phyloP scores from a whole-genome alignment of 1,140 invertebrate genomes.

The Melitaea cinxia region DNA sequence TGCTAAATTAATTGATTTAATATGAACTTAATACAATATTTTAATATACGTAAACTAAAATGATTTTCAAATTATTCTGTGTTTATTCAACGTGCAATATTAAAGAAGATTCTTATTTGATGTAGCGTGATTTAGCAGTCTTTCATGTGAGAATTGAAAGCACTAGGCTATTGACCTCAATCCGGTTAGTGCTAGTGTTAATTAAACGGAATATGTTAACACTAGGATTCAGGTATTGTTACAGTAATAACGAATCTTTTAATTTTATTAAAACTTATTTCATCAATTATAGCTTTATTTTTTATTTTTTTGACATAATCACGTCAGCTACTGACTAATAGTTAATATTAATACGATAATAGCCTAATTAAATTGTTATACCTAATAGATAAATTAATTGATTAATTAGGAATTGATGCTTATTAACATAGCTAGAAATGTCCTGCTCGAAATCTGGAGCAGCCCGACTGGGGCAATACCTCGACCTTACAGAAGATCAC shows the following conservation, averaged over 20 bases:
- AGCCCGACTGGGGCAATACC: too few relatives aligned
- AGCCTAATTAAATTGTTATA: neutral
- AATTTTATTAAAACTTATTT: slow-evolving; percentile 16
- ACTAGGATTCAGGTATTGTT: slow-evolving; percentile 17
- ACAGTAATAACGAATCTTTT: slow-evolving; percentile 11
- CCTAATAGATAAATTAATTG: too few relatives aligned
- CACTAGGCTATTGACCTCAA: slow-evolving; percentile 26
- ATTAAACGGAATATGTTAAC: slow-evolving; percentile 21
- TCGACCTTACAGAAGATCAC: too few relatives aligned
- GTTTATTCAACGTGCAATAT: neutral
- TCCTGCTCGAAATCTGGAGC: too few relatives aligned
- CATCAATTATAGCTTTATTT: neutral
- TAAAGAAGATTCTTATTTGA: slow-evolving; percentile 11
- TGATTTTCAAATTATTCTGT: neutral
- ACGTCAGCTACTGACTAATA: neutral
- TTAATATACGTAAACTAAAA: too few relatives aligned
- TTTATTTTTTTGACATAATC: neutral
- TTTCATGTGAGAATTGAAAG: slow-evolving; percentile 18
- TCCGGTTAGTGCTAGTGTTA: slow-evolving; percentile 26
- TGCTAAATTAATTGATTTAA: neutral
- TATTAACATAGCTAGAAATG: too few relatives aligned
- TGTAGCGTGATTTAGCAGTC: slow-evolving; percentile 16
- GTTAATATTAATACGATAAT: slow-evolving; percentile 1
- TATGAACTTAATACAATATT: too few relatives aligned
- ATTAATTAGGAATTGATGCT: too few relatives aligned